Conservation (phyloP, 2,888 invertebrate genomes). For the Zhengitettix transpicula region DNA sequence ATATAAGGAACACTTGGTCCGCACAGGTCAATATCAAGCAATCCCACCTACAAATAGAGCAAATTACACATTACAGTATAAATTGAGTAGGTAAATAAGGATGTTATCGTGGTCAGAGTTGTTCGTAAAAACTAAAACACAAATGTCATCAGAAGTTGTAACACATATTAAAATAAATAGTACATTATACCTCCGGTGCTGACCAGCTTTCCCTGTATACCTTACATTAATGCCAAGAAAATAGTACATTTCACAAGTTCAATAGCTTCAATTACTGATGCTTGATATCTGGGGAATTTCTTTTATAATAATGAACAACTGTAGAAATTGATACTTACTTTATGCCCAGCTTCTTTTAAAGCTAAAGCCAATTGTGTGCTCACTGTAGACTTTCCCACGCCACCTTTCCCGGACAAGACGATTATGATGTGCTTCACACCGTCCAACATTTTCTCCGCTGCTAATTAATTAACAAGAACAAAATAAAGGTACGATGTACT, state of each 20-base stretch:
- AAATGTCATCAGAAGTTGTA: too few species aligned
- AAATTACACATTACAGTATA: not conserved
- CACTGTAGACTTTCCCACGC: slow-evolving; percentile 96
- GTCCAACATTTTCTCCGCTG: slow-evolving; percentile 41
- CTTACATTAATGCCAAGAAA: too few species aligned
- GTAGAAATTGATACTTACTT: slow-evolving; percentile 28
- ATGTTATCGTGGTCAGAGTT: not conserved
- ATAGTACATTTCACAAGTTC: too few species aligned
- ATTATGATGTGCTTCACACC: slow-evolving; percentile 72
- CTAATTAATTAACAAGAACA: too few species aligned
- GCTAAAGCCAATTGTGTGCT: slow-evolving; percentile 83
- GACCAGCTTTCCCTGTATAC: too few species aligned
- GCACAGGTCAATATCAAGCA: slow-evolving; percentile 86
- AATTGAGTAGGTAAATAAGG: not conserved
- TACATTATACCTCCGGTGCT: too few species aligned
- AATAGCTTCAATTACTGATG: too few species aligned
- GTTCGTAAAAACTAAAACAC: too few species aligned
- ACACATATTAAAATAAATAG: too few species aligned
- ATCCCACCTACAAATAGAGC: slow-evolving; percentile 55
- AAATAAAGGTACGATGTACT: too few species aligned
- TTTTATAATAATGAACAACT: too few species aligned
- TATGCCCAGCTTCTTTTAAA: slow-evolving; percentile 58
- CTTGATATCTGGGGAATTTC: too few species aligned
- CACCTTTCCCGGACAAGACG: slow-evolving; percentile 96
- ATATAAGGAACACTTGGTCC: slow-evolving; percentile 89